Evolutionary conservation across 2,888 invertebrate genomes (phyloP).

Genomic region (Hoplodrina blanda): DNA sequence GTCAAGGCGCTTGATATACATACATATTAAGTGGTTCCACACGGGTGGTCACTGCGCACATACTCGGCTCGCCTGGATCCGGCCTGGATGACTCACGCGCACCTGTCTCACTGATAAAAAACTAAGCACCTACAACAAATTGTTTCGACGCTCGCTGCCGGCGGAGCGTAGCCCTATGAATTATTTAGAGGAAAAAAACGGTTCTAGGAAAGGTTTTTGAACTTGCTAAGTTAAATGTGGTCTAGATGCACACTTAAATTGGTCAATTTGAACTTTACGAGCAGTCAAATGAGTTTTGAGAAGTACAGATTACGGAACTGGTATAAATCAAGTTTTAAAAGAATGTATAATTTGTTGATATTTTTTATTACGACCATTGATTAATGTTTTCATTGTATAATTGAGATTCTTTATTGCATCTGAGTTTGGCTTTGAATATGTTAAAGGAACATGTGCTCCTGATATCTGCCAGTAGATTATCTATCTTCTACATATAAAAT

Average conservation of each 20-base stretch:
- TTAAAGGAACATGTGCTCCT: too few species aligned
- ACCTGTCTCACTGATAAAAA: conserved; percentile 62
- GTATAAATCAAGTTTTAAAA: too few species aligned
- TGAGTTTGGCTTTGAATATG: too few species aligned
- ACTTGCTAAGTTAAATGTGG: conserved; percentile 38
- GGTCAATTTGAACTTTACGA: conserved; percentile 20
- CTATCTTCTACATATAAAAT: too few species aligned
- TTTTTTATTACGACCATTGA: too few species aligned
- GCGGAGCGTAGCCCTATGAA: conserved; percentile 62
- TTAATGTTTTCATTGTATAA: too few species aligned
- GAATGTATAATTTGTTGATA: too few species aligned
- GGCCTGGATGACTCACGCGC: conserved; percentile 65
- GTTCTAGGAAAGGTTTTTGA: conserved; percentile 49
- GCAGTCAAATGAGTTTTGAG: conserved; percentile 4
- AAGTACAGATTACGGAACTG: neutral
- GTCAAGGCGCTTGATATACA: conserved; percentile 64
- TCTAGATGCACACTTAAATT: conserved; percentile 32
- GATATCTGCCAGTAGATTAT: too few species aligned
- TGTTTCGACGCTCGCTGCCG: conserved; percentile 53
- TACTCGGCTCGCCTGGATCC: conserved; percentile 62
- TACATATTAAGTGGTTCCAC: conserved; percentile 68
- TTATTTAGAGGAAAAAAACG: conserved; percentile 52
- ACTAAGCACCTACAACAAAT: conserved; percentile 52
- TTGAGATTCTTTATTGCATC: too few species aligned
- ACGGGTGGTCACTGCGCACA: conserved; percentile 56